A percentile compares a stretch with the other conserved stretches of the same genome.
These are phyloP conservation scores for Urocolius indicus DNA, from an alignment of 2,113 vertebrate species.

Conservation along the genomic window DNA sequence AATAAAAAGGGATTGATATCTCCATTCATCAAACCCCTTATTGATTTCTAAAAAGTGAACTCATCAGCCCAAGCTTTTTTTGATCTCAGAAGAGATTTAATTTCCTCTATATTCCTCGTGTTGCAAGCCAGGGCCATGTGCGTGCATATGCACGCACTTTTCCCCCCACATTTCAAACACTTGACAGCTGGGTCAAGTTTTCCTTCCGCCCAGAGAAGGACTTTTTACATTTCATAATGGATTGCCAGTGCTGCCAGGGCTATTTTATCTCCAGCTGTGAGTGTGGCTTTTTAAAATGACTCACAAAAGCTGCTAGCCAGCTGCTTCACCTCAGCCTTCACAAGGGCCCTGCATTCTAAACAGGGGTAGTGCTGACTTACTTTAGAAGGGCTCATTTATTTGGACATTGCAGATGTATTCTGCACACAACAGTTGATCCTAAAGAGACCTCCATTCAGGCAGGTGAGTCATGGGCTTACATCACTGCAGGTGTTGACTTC, in stretches of 20 bases:
- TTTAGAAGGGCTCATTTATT: conserved; percentile 77
- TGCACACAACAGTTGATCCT: conserved; percentile 35
- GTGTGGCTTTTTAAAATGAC: conserved; percentile 74
- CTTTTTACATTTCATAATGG: conserved; percentile 77
- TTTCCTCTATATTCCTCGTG: conserved; percentile 59
- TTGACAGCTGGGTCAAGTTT: conserved; percentile 82
- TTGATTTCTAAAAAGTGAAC: conserved; percentile 54
- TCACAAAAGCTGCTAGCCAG: conserved; percentile 78
- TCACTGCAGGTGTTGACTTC: conserved; percentile 74
- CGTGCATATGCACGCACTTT: not conserved
- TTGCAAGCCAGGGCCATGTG: conserved; percentile 26
- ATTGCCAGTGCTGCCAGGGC: conserved; percentile 72
- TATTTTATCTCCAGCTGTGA: conserved; percentile 83
- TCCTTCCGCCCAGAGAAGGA: conserved; percentile 79
- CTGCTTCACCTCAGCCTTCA: conserved; percentile 77
- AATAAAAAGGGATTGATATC: not conserved
- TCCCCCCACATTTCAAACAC: conserved; percentile 66
- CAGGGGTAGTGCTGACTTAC: conserved; percentile 64
- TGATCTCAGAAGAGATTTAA: conserved; percentile 45
- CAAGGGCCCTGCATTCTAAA: conserved; percentile 74
- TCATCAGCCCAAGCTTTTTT: conserved; percentile 30
- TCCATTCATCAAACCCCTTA: conserved; percentile 47
- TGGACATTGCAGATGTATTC: conserved; percentile 69
- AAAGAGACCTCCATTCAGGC: conserved; percentile 69
- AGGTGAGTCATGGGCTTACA: conserved; percentile 77